Conservation (phyloP, 2,113 vertebrate species). For the Leptosomus discolor region DNA sequence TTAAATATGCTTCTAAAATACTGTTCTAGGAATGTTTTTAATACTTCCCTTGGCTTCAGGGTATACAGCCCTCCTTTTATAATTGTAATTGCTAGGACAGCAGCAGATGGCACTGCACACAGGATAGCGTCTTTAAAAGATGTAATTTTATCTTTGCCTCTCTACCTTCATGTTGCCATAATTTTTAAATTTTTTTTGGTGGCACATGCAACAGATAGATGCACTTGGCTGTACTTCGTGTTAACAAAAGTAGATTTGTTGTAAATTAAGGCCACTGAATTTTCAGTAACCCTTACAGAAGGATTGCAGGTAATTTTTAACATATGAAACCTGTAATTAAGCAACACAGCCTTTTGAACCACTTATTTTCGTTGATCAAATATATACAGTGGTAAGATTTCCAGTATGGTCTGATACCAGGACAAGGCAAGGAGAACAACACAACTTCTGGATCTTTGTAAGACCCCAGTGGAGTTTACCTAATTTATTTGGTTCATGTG, state of each 20-base stretch:
- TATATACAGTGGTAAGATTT: background rate
- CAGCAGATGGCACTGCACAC: background rate
- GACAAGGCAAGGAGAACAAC: background rate
- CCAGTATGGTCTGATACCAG: background rate
- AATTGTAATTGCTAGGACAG: background rate
- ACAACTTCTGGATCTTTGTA: background rate
- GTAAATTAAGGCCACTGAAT: constrained; percentile 42
- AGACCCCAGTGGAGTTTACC: background rate
- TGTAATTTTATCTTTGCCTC: constrained; percentile 1
- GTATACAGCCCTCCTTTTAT: constrained; percentile 13
- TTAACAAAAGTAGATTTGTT: constrained; percentile 35
- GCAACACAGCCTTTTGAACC: background rate
- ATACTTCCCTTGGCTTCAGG: background rate
- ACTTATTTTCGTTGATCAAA: background rate
- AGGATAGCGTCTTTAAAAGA: background rate
- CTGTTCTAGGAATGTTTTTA: background rate
- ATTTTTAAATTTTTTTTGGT: background rate
- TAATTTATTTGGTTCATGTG: background rate
- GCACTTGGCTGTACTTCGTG: constrained; percentile 13
- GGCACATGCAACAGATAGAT: constrained; percentile 22
- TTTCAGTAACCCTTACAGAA: constrained; percentile 46
- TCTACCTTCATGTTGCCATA: background rate
- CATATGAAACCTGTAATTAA: constrained; percentile 15
- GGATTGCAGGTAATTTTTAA: constrained; percentile 15
- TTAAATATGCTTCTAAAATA: background rate